Percentiles rank a stretch among this genome's conserved stretches.
These are phyloP conservation scores for Conger conger DNA, from an alignment of 2,113 vertebrate genomes.

Conservation along the genomic window DNA sequence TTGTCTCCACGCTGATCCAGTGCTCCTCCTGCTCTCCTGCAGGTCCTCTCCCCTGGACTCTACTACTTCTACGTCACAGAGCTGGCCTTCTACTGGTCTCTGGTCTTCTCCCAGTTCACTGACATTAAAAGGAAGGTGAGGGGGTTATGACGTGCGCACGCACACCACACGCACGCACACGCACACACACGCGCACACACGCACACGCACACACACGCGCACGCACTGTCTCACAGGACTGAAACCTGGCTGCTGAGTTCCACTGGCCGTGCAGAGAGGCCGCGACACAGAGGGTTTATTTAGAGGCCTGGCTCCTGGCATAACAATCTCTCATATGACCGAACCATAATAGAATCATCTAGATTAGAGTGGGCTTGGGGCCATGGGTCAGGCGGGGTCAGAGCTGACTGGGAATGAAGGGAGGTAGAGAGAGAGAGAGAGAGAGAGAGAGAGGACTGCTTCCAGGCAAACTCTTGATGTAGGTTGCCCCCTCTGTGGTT, in stretches of 20 bases:
- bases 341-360: conserved; percentile 48
- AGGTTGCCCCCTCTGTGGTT: too few species aligned
- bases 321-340: conserved; percentile 51
- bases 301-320: background rate
- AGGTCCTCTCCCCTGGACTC: conserved; percentile 83
- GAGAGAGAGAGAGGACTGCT: background rate
- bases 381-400: background rate
- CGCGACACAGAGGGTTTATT: background rate
- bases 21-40: conserved; percentile 51
- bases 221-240: too few species aligned
- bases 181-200: too few species aligned
- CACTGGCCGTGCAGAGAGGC: too few species aligned
- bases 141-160: background rate
- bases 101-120: conserved; percentile 97
- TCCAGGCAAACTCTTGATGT: background rate
- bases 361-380: conserved; percentile 39
- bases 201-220: too few species aligned
- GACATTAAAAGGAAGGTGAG: conserved; percentile 98
- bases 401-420: too few species aligned
- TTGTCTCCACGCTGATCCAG: too few species aligned
- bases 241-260: too few species aligned
- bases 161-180: background rate
- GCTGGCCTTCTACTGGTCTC: conserved; percentile 95
- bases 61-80: conserved; percentile 89
- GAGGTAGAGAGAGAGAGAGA: background rate